Evolutionary conservation across 2,113 vertebrate genomes (phyloP), one percentile per base, ranked within the genome.

Genomic region (Nannobrachium achirus): DNA sequence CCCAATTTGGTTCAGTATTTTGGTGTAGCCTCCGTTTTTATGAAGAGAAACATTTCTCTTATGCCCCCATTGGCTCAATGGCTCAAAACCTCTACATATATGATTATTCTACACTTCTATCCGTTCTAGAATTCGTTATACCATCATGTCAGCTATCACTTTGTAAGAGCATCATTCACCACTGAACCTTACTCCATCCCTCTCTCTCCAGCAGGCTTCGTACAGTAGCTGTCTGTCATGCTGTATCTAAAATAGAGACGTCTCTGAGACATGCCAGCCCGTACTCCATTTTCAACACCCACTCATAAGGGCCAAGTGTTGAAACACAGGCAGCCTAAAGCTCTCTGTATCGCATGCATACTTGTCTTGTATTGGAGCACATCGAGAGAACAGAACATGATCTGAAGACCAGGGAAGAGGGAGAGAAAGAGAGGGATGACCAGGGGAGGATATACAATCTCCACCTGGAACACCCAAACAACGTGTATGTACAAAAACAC

Each of bases 241-340:
- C 57, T 61, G 50, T 41, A 82, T 86, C 82, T 66, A 81, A 84
- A 90, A 88, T 64, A 78, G 51, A 84, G 86, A 83, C 78, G 81
- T 86, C 81, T 70, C 81, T 70, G 77, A 85, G 79, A 52, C 13
- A 14, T 63, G 76, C 66, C 71, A 46, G 71, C 84, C 63, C 79
- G 58, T 71, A 58, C 51, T 69, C 33, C 1, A 65, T 60, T 90
- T 82, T 91, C 88, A 91, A 86, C 89, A 88, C 84, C 84, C 82
- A 81, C 88, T 90, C 89, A 88, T 90, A 87, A 89, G 38, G 59
- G 77, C 48, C 0, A 69, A 52, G 81, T 82, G 88, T 69, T 90
- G 88, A 87, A 86, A 86, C 83, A 55, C 51, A 60, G 71, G 69
- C 75, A 49, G 80, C 16, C 62, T 86, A 78, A 85, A 77, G 78